These are phyloP conservation scores for Tyria jacobaeae DNA, from an alignment of 2,888 invertebrate genomes.

Conservation along the genomic window DNA sequence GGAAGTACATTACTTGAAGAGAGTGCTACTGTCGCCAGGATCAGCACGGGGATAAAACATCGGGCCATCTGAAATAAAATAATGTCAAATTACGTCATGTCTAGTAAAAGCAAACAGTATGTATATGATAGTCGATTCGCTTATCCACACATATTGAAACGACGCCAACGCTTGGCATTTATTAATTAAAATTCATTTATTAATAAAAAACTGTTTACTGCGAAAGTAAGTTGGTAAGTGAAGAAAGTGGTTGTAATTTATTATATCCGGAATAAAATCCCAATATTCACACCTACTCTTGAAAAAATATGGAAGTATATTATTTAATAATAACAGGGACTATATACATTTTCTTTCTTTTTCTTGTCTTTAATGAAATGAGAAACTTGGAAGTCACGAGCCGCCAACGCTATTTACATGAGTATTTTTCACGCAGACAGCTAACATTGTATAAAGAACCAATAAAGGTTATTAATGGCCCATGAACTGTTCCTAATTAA, in stretches of 20 bases:
- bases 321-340: too few relatives aligned
- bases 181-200: slow-evolving; percentile 53
- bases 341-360: too few relatives aligned
- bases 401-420: slow-evolving; percentile 29
- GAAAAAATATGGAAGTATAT: too few relatives aligned
- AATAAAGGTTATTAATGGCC: slow-evolving; percentile 62
- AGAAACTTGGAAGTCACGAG: slow-evolving; percentile 30
- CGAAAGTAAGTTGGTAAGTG: too few relatives aligned
- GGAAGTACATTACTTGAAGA: slow-evolving; percentile 78
- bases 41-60: slow-evolving; percentile 66
- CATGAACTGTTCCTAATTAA: slow-evolving; percentile 55
- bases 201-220: too few relatives aligned
- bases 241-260: too few relatives aligned
- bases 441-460: slow-evolving; percentile 48
- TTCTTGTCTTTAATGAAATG: too few relatives aligned
- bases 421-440: slow-evolving; percentile 28
- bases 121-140: neutral
- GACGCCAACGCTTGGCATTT: slow-evolving; percentile 21
- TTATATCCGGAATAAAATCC: too few relatives aligned
- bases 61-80: slow-evolving; percentile 78
- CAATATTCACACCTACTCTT: too few relatives aligned
- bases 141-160: slow-evolving; percentile 17
- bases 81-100: slow-evolving; percentile 6
- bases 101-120: neutral
- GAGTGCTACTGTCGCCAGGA: slow-evolving; percentile 72